Evolutionary conservation across 2,113 vertebrate genomes (phyloP).

Genomic region (Rutilus rutilus): DNA sequence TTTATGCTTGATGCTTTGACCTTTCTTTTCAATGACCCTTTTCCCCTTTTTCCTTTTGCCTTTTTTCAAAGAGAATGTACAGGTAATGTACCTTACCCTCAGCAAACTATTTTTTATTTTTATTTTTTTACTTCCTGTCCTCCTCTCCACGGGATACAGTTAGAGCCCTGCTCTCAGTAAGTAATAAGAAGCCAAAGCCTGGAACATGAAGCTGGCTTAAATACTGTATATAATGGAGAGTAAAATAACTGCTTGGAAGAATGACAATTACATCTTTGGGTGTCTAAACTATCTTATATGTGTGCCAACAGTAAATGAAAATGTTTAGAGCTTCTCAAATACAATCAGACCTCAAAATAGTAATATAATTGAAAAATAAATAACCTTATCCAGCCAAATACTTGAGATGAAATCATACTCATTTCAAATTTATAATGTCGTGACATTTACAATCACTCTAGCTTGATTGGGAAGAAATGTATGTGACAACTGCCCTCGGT

Average conservation of each 20-base stretch:
- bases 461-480: background rate
- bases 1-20: slow-evolving; percentile 18
- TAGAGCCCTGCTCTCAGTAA: background rate
- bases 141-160: background rate
- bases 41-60: background rate
- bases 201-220: background rate
- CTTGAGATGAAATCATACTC: background rate
- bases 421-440: slow-evolving; percentile 1
- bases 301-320: background rate
- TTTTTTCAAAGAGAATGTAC: background rate
- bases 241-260: background rate
- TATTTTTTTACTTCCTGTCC: background rate
- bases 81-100: background rate
- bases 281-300: background rate
- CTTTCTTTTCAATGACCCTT: slow-evolving; percentile 19
- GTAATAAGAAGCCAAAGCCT: slow-evolving; percentile 8
- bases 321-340: background rate
- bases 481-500: background rate
- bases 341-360: background rate
- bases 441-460: slow-evolving; percentile 6
- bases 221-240: background rate
- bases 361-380: background rate
- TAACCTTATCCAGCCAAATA: background rate
- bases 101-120: background rate
- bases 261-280: background rate